A percentile compares a stretch with the other conserved stretches of the same genome.
Evolutionary conservation across 2,113 vertebrate species (phyloP).

Genomic region (Camelus dromedarius): DNA sequence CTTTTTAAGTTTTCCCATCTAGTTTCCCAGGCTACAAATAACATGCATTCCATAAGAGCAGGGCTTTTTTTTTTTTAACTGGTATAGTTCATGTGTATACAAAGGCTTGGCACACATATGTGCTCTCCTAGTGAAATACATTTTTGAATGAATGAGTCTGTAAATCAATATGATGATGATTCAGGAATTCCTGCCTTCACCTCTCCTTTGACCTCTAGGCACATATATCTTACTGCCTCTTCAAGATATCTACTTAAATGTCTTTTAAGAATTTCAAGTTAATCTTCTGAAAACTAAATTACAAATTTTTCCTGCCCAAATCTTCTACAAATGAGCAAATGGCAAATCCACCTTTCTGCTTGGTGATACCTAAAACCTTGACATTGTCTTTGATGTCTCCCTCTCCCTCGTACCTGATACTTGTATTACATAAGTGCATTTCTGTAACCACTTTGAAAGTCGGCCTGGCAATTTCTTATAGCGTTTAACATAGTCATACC

Average conservation of each 20-base stretch:
- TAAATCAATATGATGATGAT: not conserved
- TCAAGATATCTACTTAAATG: not conserved
- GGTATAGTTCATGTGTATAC: not conserved
- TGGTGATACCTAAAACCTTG: not conserved
- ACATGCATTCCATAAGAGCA: not conserved
- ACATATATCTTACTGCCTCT: fast-evolving
- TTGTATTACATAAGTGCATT: not conserved
- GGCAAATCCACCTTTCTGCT: not conserved
- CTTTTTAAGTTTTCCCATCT: not conserved
- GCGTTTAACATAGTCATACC: not conserved
- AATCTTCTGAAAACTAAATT: not conserved
- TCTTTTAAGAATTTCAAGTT: not conserved
- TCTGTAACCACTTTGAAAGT: not conserved
- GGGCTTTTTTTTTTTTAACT: not conserved
- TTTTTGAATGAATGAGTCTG: not conserved
- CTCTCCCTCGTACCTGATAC: not conserved
- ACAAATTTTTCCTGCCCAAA: not conserved
- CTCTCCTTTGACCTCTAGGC: not conserved
- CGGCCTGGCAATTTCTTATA: not conserved
- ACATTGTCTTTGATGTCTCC: not conserved
- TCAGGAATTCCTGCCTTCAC: not conserved
- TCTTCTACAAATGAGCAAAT: not conserved
- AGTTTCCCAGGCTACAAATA: not conserved
- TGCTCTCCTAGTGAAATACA: not conserved
- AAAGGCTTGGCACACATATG: not conserved